A percentile compares a stretch with the other conserved stretches of the same genome.
These are phyloP conservation scores for Scyliorhinus canicula DNA, from an alignment of 2,797 vertebrate genomes.

Conservation along the genomic window DNA sequence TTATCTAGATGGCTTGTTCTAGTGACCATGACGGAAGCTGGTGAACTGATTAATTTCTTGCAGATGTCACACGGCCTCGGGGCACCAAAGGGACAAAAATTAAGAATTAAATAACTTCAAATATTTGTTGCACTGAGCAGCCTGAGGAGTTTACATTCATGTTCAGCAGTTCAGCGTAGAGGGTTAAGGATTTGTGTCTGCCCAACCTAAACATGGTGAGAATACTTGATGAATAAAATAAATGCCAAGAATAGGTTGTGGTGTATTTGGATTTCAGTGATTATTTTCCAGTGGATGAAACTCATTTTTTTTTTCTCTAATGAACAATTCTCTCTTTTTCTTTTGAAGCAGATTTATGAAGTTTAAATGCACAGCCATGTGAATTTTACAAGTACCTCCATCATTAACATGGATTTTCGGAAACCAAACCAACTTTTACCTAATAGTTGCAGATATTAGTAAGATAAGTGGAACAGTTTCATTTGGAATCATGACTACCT, in stretches of 20 bases:
- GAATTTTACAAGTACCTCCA: neutral
- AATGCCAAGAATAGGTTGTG: neutral
- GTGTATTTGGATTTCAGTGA: neutral
- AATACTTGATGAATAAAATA: neutral
- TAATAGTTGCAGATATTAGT: slow-evolving; percentile 16
- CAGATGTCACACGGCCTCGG: neutral
- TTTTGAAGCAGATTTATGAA: no score
- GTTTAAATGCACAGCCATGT: slow-evolving; percentile 12
- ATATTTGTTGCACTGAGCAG: no score
- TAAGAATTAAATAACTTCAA: neutral
- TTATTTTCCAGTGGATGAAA: neutral
- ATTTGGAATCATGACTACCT: slow-evolving; percentile 77
- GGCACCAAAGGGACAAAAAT: neutral
- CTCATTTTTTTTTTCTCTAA: neutral
- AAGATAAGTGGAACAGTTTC: slow-evolving; percentile 44
- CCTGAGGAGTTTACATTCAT: neutral
- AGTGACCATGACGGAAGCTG: neutral
- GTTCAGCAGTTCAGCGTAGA: neutral
- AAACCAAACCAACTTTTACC: slow-evolving; percentile 50
- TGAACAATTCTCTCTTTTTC: neutral
- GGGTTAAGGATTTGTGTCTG: neutral
- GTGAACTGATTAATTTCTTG: neutral
- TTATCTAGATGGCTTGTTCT: neutral
- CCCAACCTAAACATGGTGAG: no score
- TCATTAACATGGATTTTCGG: slow-evolving; percentile 61